A percentile compares a stretch with the other conserved stretches of the same genome.
phyloP scores from a whole-genome alignment of 1,140 invertebrate species.

The Atopsyche davidsoni region DNA sequence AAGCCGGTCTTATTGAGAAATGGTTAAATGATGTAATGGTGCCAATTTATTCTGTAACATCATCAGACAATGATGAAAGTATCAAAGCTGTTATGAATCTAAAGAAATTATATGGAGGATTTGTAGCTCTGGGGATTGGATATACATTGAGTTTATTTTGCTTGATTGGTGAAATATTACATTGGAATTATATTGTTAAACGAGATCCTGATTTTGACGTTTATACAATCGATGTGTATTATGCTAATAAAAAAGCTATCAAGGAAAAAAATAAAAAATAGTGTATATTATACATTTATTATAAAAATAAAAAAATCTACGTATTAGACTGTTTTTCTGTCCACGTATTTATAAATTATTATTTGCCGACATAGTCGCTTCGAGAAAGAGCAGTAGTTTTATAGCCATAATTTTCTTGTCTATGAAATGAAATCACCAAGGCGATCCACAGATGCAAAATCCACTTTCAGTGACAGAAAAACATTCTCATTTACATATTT shows the following conservation, averaged over 20 bases:
- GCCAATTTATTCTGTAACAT: conserved; percentile 39
- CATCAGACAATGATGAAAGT: conserved; percentile 40
- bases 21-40: conserved; percentile 71
- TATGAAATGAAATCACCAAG: too few relatives aligned
- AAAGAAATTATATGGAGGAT: conserved; percentile 67
- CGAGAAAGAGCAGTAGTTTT: too few relatives aligned
- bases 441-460: too few relatives aligned
- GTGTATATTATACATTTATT: neutral
- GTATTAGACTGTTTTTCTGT: too few relatives aligned
- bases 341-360: too few relatives aligned
- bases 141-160: conserved; percentile 55
- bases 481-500: too few relatives aligned
- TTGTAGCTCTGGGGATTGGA: conserved; percentile 62
- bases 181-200: conserved; percentile 61
- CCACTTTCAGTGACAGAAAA: too few relatives aligned
- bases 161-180: conserved; percentile 54
- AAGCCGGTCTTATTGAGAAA: conserved; percentile 70
- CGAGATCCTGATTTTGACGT: conserved; percentile 66
- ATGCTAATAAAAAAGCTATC: conserved; percentile 36
- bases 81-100: conserved; percentile 68
- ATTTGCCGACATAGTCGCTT: too few relatives aligned
- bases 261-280: conserved; percentile 32
- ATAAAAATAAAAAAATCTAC: too few relatives aligned
- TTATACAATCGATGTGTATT: conserved; percentile 55
- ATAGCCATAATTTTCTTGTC: too few relatives aligned